phyloP scores from a whole-genome alignment of 2,888 invertebrate species.

The Phyllotreta cruciferae region DNA sequence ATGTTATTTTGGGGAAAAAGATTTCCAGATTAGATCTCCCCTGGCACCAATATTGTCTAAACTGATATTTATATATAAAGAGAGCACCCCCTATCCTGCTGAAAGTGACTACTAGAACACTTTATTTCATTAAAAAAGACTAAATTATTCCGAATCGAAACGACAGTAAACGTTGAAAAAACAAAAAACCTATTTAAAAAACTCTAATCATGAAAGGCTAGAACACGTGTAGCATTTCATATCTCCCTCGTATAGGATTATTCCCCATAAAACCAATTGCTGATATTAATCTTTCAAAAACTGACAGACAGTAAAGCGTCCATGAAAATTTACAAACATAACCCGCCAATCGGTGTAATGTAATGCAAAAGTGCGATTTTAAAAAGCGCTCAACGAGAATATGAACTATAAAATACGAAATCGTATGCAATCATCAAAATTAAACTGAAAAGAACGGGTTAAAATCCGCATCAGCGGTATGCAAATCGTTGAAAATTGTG shows the following conservation, averaged over 20 bases:
- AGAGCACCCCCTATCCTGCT: too few species aligned
- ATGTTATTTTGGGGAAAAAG: too few species aligned
- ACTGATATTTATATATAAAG: too few species aligned
- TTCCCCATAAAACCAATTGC: constrained; percentile 54
- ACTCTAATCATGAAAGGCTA: background rate
- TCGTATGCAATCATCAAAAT: constrained; percentile 55
- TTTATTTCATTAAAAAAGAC: too few species aligned
- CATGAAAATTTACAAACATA: constrained; percentile 55
- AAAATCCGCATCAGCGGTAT: constrained; percentile 53
- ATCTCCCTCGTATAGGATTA: constrained; percentile 12
- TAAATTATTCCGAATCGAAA: too few species aligned
- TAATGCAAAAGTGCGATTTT: constrained; percentile 55
- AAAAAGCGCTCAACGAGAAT: constrained; percentile 51
- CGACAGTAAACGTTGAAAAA: too few species aligned
- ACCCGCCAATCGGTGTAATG: constrained; percentile 53
- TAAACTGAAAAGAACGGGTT: constrained; percentile 46
- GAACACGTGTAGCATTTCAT: background rate
- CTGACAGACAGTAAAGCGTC: constrained; percentile 56
- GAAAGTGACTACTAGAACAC: too few species aligned
- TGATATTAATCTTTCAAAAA: constrained; percentile 51
- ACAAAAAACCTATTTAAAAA: background rate
- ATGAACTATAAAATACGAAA: constrained; percentile 55
- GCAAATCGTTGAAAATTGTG: constrained; percentile 55
- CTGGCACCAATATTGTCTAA: too few species aligned
- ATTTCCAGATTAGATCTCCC: too few species aligned